Evolutionary conservation across 2,797 vertebrate genomes (phyloP).

Genomic region (Ataeniobius toweri): DNA sequence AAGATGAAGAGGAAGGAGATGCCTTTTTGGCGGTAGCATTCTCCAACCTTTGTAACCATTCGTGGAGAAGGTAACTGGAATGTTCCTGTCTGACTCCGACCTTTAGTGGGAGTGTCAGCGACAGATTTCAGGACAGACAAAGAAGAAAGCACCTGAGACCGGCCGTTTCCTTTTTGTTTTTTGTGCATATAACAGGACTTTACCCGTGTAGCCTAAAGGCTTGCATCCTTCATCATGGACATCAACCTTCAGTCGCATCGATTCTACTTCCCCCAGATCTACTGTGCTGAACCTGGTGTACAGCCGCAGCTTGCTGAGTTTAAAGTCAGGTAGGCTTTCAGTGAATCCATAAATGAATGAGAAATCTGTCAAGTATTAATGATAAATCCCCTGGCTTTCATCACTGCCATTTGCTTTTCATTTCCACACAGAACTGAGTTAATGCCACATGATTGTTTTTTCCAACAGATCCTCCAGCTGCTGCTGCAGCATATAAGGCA

Average conservation of each 20-base stretch:
- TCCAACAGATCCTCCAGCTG: slow-evolving; percentile 39
- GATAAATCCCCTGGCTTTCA: neutral
- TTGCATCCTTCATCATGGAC: slow-evolving; percentile 71
- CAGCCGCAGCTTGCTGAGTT: slow-evolving; percentile 76
- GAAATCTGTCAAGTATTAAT: slow-evolving; percentile 6
- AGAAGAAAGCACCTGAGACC: slow-evolving; percentile 31
- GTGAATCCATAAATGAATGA: neutral
- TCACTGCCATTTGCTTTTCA: neutral
- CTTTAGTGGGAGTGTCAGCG: slow-evolving; percentile 46
- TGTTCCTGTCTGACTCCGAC: slow-evolving; percentile 52
- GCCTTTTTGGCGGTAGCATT: slow-evolving; percentile 52
- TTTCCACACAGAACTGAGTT: slow-evolving; percentile 16
- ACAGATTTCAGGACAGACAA: slow-evolving; percentile 28
- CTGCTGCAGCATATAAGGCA: slow-evolving; percentile 53
- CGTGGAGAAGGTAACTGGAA: slow-evolving; percentile 45
- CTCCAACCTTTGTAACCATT: slow-evolving; percentile 35
- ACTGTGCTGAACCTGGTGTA: slow-evolving; percentile 75
- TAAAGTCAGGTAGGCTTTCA: slow-evolving; percentile 79
- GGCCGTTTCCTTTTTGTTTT: neutral
- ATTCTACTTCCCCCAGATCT: slow-evolving; percentile 82
- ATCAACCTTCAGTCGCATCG: slow-evolving; percentile 82
- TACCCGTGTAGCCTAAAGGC: slow-evolving; percentile 43
- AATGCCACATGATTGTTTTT: slow-evolving; percentile 15
- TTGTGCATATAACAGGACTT: slow-evolving; percentile 1
- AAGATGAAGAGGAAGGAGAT: slow-evolving; percentile 63